These are phyloP conservation scores for Entomyzon cyanotis DNA, from an alignment of 2,113 vertebrate species.

Conservation along the genomic window DNA sequence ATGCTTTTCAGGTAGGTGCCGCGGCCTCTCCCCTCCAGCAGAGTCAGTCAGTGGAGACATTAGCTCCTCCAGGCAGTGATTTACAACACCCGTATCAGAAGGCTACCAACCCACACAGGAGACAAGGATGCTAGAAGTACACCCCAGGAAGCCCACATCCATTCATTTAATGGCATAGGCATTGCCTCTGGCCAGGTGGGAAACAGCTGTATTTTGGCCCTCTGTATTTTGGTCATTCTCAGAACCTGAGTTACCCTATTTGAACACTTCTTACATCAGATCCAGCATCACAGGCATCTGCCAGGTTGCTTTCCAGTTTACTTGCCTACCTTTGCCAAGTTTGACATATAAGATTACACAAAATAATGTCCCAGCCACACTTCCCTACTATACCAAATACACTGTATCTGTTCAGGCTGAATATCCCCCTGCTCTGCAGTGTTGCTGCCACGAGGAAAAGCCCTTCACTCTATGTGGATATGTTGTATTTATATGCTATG, in stretches of 20 bases:
- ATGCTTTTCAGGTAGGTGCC: background rate
- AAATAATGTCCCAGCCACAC: background rate
- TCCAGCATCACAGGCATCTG: background rate
- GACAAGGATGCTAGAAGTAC: background rate
- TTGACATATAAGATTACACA: background rate
- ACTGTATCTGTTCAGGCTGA: background rate
- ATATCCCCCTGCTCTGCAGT: background rate
- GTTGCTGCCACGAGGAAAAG: background rate
- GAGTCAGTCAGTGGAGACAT: background rate
- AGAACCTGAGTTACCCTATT: background rate
- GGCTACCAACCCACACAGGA: background rate
- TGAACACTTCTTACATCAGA: background rate
- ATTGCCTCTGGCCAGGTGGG: background rate
- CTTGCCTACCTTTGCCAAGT: background rate
- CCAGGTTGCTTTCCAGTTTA: background rate
- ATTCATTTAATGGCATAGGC: background rate
- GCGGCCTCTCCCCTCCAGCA: background rate
- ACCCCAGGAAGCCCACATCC: background rate
- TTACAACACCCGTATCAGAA: background rate
- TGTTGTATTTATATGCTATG: background rate
- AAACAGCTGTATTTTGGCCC: background rate
- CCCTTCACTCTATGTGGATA: background rate
- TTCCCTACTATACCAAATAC: background rate
- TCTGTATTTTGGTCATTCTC: background rate
- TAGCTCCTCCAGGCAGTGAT: background rate